Base-by-base conservation (phyloP, 2,888 invertebrate species). In the Diarsia brunnea region DNA sequence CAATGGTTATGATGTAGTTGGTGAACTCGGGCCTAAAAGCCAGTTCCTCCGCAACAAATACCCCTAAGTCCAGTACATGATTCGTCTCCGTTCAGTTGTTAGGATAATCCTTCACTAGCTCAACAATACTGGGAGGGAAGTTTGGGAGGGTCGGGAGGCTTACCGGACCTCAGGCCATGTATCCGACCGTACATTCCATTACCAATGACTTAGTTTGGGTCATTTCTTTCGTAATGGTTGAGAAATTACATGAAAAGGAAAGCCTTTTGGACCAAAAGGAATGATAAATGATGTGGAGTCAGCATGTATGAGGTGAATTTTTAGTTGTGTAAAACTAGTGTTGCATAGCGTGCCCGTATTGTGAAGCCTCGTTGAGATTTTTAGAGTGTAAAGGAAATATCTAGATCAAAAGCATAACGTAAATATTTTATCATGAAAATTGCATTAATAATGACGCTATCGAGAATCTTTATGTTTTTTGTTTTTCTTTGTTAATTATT, bases 181-280 rank as follows among this genome's bases (percentile, higher is more conserved):
- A 73, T 60, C 67, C 49, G 53, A 49, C 45, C 66, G 76, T 14
- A 71, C 58, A 81, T 84, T 84, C 72, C 69, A 72, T 84, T 81
- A 69, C 65, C 66, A 69, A 66, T 72, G 76, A 75, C 84, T 71
- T 82, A 69, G 76, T 72, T 69, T 55, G 53, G 66, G 38, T 53
- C 69, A 81, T 81, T 76, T 82, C 82, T 81, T 75, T 84, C 69
- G 61, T 12, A 72, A 69, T 73, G 66, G 38, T 73, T 79, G 84
- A 84, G 80, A 64, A 84, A 81, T 69, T 66, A 64, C 74, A 63
- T 16, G 58, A 74, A 60, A 53, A 24, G 12, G 58, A 68, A 58
- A 68, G 58, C 61, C 47, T 63, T 69, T 55, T 47, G 61, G 58
- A 31, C 27, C 31, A 16, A 47, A 79, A 27, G 38, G 21, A 27